Percentiles rank a stretch among this genome's conserved stretches.
Conservation (phyloP, 2,797 vertebrate genomes). For the Poecilia wingei region DNA sequence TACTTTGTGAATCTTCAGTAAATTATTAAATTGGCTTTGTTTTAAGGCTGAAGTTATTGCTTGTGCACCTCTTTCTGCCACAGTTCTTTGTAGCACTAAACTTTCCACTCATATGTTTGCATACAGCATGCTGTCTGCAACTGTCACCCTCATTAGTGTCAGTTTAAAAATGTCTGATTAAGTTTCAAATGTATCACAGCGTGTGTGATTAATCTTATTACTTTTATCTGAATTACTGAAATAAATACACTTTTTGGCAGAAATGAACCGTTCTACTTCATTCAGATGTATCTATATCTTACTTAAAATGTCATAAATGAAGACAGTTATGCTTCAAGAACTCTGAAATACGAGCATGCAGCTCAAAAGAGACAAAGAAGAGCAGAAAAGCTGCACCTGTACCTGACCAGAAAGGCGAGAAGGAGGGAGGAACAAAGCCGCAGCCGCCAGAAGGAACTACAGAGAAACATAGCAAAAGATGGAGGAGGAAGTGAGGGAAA, state of each 20-base stretch:
- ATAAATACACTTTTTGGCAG: background rate
- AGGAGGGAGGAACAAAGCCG: conserved; percentile 97
- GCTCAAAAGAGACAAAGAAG: conserved; percentile 35
- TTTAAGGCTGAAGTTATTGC: background rate
- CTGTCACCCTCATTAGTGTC: background rate
- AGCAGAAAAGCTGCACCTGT: conserved; percentile 75
- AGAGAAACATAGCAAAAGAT: conserved; percentile 84
- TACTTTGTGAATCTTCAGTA: background rate
- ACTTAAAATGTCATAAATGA: conserved; percentile 17
- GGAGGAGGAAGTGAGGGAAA: conserved; percentile 14
- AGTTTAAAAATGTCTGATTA: too few species aligned
- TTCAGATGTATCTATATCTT: background rate
- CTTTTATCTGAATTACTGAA: background rate
- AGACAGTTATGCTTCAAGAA: conserved; percentile 26
- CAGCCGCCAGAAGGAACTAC: conserved; percentile 92
- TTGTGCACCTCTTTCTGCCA: background rate
- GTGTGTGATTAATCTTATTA: background rate
- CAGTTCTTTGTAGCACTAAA: background rate
- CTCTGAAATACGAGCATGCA: conserved; percentile 39
- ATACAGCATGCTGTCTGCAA: background rate
- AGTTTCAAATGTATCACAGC: background rate
- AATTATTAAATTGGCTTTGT: background rate
- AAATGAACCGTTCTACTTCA: background rate
- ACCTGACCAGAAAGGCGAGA: conserved; percentile 99
- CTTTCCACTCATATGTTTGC: background rate